Evolutionary conservation across 2,888 invertebrate species (phyloP).

Genomic region (Clivina fossor): DNA sequence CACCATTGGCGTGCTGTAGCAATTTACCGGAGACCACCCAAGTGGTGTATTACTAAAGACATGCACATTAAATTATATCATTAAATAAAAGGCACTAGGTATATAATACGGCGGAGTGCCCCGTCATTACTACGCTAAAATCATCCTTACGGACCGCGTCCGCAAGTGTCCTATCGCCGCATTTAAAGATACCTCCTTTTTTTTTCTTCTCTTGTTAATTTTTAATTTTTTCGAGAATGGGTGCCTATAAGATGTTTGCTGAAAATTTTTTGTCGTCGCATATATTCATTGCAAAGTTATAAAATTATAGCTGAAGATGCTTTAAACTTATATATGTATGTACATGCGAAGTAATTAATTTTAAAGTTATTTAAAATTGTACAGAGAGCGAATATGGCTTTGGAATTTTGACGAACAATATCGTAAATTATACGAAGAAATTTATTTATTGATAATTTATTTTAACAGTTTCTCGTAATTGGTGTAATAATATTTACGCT

Average conservation of each 20-base stretch:
- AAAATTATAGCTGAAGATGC: conserved; percentile 11
- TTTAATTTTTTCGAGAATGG: conserved; percentile 18
- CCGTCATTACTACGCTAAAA: conserved; percentile 6
- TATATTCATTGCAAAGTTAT: conserved; percentile 17
- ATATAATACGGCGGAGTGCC: conserved; percentile 8
- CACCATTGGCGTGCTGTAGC: conserved; percentile 44
- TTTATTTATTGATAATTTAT: too few relatives aligned
- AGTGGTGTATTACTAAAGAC: conserved; percentile 48
- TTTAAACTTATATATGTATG: conserved; percentile 7
- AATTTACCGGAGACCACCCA: conserved; percentile 51
- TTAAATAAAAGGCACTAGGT: conserved; percentile 42
- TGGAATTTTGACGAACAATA: too few relatives aligned
- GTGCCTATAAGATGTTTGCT: too few relatives aligned
- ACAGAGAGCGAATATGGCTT: not conserved
- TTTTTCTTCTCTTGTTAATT: conserved; percentile 9
- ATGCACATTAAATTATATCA: conserved; percentile 51
- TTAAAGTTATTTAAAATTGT: not conserved
- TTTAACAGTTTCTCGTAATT: too few relatives aligned
- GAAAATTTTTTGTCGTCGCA: conserved; percentile 5
- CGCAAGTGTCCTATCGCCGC: not conserved
- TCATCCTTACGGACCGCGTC: not conserved
- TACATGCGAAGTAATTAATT: not conserved
- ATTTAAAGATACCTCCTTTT: too few relatives aligned
- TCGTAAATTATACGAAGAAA: too few relatives aligned
- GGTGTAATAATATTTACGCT: too few relatives aligned